Evolutionary conservation across 2,113 vertebrate genomes (phyloP).

Genomic region (Pelmatolapia mariae): DNA sequence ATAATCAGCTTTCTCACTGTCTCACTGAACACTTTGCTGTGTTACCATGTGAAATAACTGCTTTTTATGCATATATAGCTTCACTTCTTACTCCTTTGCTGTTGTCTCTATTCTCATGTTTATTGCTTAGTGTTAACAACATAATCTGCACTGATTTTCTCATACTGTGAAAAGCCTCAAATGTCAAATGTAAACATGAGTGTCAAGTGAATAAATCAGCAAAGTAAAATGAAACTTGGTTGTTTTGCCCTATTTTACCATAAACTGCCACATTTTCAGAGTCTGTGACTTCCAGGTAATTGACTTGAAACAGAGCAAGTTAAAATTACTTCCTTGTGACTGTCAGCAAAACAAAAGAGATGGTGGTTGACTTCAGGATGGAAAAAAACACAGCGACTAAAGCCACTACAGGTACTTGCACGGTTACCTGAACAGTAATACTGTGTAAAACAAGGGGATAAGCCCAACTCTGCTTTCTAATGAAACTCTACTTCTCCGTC

Average conservation of each 20-base stretch:
- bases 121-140: rapidly evolving
- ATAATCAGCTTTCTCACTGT: rapidly evolving
- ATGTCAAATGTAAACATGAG: not conserved
- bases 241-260: not conserved
- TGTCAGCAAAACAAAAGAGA: not conserved
- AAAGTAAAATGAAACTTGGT: not conserved
- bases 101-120: not conserved
- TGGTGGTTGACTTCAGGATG: not conserved
- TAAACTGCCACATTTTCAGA: not conserved
- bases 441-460: not conserved
- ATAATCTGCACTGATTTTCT: not conserved
- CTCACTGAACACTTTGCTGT: not conserved
- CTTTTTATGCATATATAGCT: not conserved
- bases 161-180: not conserved
- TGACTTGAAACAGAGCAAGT: not conserved
- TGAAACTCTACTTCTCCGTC: not conserved
- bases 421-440: not conserved
- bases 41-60: not conserved
- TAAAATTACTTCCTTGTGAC: not conserved
- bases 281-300: not conserved
- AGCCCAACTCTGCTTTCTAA: not conserved
- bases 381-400: not conserved
- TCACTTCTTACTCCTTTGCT: not conserved
- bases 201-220: not conserved
- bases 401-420: not conserved